Evolutionary conservation across 37 sponge, comb jelly and placozoan species (phyloP).

Genomic region (Haliclona indistincta): DNA sequence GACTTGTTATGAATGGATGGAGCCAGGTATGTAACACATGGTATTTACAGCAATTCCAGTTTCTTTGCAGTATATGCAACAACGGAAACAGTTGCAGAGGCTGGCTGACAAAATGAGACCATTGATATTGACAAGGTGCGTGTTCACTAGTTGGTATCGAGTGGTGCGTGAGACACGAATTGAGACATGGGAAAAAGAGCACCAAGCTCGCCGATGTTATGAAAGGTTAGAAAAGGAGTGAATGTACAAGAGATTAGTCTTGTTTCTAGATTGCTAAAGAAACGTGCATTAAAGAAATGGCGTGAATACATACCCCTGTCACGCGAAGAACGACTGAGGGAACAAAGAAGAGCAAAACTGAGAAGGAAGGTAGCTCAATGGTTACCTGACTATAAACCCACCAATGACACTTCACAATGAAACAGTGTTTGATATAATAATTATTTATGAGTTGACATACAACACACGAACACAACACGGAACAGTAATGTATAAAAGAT

Average conservation of each 20-base stretch:
- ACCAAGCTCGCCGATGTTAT: slow-evolving; percentile 23
- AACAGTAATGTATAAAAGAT: background rate
- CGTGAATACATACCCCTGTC: slow-evolving; percentile 55
- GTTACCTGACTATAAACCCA: slow-evolving; percentile 75
- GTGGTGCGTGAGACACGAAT: slow-evolving; percentile 26
- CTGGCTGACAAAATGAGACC: slow-evolving; percentile 1
- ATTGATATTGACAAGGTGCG: slow-evolving; percentile 1
- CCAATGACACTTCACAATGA: background rate
- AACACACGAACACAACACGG: background rate
- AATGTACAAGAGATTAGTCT: background rate
- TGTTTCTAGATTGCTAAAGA: slow-evolving; percentile 37
- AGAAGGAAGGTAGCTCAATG: slow-evolving; percentile 73
- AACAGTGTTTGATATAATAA: background rate
- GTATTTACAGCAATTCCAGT: background rate
- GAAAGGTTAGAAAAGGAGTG: background rate
- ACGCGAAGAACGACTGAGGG: slow-evolving; percentile 44
- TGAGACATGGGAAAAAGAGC: slow-evolving; percentile 55
- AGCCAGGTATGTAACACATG: slow-evolving; percentile 27
- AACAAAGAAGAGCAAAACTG: slow-evolving; percentile 61
- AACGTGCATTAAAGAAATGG: slow-evolving; percentile 43
- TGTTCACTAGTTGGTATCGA: slow-evolving; percentile 55
- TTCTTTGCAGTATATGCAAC: slow-evolving; percentile 23
- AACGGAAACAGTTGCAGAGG: background rate
- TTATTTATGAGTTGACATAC: background rate
- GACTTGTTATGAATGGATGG: slow-evolving; percentile 25